phyloP scores from a whole-genome alignment of 2,888 invertebrate species.

The Acleris cristana region DNA sequence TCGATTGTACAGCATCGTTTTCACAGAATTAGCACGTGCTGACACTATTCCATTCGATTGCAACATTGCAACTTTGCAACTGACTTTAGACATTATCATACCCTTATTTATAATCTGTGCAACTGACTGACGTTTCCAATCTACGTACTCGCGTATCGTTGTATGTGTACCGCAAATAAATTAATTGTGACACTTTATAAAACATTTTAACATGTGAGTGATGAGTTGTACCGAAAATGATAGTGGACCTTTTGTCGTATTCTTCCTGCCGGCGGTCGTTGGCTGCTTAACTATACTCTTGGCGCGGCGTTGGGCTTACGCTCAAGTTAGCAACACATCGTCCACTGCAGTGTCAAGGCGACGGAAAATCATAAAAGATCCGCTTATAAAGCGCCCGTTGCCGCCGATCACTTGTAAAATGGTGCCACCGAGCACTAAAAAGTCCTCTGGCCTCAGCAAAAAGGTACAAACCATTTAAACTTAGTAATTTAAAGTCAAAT shows the following conservation, averaged over 20 bases:
- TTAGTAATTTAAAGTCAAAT: background rate
- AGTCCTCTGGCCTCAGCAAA: conserved; percentile 63
- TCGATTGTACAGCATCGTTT: too few relatives aligned
- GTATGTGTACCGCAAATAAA: conserved; percentile 54
- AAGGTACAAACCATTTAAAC: conserved; percentile 58
- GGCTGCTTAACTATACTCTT: conserved; percentile 80
- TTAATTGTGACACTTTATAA: conserved; percentile 63
- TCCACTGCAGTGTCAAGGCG: conserved; percentile 78
- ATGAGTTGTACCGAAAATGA: conserved; percentile 84
- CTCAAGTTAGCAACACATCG: conserved; percentile 73
- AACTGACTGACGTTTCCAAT: background rate
- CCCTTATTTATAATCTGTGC: background rate
- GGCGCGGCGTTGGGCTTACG: conserved; percentile 78
- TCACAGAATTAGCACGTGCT: too few relatives aligned
- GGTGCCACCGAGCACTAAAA: conserved; percentile 73
- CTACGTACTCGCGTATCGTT: conserved; percentile 29
- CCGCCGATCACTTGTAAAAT: conserved; percentile 75
- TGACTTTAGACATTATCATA: too few relatives aligned
- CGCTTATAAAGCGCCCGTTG: conserved; percentile 73
- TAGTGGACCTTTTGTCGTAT: conserved; percentile 83
- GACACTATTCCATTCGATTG: background rate
- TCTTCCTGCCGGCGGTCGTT: conserved; percentile 80
- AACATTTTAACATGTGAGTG: conserved; percentile 82
- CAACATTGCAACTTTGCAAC: too few relatives aligned
- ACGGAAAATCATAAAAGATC: conserved; percentile 80